Base-by-base conservation (phyloP, 2,113 vertebrate genomes). In the Muntiacus muntjak region DNA sequence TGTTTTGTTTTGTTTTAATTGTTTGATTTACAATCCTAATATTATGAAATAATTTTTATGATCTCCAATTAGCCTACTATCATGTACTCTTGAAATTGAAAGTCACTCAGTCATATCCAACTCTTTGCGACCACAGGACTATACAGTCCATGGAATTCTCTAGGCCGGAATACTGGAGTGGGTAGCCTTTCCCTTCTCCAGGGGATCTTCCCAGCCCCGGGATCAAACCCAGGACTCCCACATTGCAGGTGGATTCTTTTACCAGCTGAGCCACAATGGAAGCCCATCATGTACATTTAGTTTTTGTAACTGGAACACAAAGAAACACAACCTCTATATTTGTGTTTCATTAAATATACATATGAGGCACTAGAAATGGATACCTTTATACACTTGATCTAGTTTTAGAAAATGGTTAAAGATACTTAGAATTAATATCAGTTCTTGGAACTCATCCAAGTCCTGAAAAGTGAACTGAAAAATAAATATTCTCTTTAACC, bases 381-480 rank as follows among this genome's bases (percentile, higher is more conserved):
- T 96, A 89, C n/a, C 25, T 95, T 64, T 97, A 87, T 96, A 98
- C 97, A 98, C 36, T 97, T 96, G 45, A 97, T 97, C 60, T 94
- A 94, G 33, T 84, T 82, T 96, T 91, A 94, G 74, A 97, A 95
- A 94, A 97, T 95, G 13, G 93, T 97, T 98, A 97, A 98, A 98
- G 87, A 96, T 95, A 88, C 33, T 71, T 36, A 87, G 79, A 97
- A 98, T 96, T 92, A 98, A 98, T 98, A 98, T 97, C 98, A 95
- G 98, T 98, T 98, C 84, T 95, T 98, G 88, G 57, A 97, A 79
- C 45, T 84, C 40, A 96, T 43, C 33, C 54, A 93, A 60, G 86
- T 67, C 92, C 92, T 97, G 8, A 97, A 97, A 96, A 79, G 2
- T 91, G 62, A 67, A 93, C 33, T 47, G 91, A 87, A 97, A 93